Conservation (phyloP, 2,113 vertebrate genomes). For the Thunnus thynnus region DNA sequence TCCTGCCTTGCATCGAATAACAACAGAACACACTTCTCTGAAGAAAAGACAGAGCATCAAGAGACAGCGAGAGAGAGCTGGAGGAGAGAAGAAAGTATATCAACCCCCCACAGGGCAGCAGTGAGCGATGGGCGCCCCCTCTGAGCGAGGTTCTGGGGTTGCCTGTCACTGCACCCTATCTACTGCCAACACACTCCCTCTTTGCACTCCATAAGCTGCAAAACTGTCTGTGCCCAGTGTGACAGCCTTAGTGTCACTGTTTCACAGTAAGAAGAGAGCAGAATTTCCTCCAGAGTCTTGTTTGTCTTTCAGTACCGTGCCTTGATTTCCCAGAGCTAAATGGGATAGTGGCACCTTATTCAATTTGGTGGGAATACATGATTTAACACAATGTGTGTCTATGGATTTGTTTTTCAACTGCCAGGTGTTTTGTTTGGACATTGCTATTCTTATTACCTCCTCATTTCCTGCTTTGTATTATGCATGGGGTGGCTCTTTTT, state of each 20-base stretch:
- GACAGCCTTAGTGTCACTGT: conserved; percentile 43
- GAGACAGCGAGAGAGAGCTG: conserved; percentile 15
- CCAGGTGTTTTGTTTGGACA: conserved; percentile 53
- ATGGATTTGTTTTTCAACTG: conserved; percentile 31
- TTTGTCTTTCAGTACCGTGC: conserved; percentile 32
- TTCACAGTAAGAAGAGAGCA: conserved; percentile 3
- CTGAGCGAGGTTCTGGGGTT: conserved; percentile 55
- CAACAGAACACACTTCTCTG: conserved; percentile 25
- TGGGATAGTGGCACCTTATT: conserved; percentile 32
- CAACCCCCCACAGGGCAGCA: conserved; percentile 53
- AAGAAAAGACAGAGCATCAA: conserved; percentile 34
- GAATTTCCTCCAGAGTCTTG: conserved; percentile 24
- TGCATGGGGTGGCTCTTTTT: conserved; percentile 40
- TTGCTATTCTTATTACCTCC: conserved; percentile 47
- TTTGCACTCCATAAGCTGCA: conserved; percentile 65
- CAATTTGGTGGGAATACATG: conserved; percentile 32
- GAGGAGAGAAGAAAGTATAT: conserved; percentile 50
- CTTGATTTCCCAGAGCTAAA: conserved; percentile 27
- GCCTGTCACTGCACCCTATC: conserved; percentile 68
- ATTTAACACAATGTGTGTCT: conserved; percentile 33
- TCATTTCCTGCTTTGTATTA: conserved; percentile 50
- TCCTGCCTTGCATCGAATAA: conserved; percentile 39
- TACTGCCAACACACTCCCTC: conserved; percentile 54
- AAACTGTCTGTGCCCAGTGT: conserved; percentile 46
- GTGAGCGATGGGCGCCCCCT: conserved; percentile 67